Evolutionary conservation across 1,140 invertebrate species (phyloP).

Genomic region (Caligus rogercresseyi): DNA sequence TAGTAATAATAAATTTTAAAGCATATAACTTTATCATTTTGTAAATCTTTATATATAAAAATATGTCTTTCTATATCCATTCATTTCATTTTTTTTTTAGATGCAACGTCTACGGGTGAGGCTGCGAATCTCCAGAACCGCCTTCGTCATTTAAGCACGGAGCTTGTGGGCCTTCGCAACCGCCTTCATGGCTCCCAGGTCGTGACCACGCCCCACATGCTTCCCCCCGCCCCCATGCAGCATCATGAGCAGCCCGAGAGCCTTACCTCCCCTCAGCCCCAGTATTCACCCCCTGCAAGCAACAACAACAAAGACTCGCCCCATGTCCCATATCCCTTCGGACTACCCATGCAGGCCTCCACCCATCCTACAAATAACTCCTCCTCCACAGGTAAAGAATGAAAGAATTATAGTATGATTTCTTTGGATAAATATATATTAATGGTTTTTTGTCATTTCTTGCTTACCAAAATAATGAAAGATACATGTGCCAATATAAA

Average conservation of each 20-base stretch:
- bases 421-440: no score
- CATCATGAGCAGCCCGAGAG: neutral
- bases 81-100: slow-evolving; percentile 6
- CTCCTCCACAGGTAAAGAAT: no score
- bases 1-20: no score
- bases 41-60: no score
- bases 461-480: no score
- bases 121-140: slow-evolving; percentile 8
- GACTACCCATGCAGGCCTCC: neutral
- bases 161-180: slow-evolving; percentile 9
- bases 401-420: no score
- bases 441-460: no score
- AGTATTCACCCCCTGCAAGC: neutral
- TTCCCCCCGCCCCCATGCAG: neutral
- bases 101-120: slow-evolving; percentile 12
- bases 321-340: neutral
- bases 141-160: neutral
- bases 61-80: no score
- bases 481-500: no score
- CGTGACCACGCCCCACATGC: neutral
- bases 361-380: no score
- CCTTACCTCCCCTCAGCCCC: neutral
- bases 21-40: no score
- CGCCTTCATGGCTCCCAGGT: neutral
- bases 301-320: neutral